phyloP scores from a whole-genome alignment of 2,113 vertebrate species.

The Urocynchramus pylzowi region DNA sequence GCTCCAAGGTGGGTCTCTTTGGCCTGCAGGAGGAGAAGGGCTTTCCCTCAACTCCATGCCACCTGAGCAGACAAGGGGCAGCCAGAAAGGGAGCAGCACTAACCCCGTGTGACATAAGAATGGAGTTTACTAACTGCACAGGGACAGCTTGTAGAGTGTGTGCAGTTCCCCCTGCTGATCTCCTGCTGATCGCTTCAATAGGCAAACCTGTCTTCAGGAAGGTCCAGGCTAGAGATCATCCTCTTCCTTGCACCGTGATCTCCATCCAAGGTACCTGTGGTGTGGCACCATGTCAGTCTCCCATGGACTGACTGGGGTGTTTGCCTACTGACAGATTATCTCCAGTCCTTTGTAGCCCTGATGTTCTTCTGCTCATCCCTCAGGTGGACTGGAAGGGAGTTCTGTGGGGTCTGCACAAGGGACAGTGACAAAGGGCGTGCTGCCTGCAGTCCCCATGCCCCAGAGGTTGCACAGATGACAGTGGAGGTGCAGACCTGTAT shows the following conservation, averaged over 20 bases:
- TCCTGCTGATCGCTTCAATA: slow-evolving; percentile 71
- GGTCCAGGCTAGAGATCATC: slow-evolving; percentile 84
- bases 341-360: background rate
- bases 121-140: slow-evolving; percentile 50
- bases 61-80: background rate
- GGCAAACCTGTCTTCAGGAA: slow-evolving; percentile 86
- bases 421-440: background rate
- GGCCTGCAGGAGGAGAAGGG: background rate
- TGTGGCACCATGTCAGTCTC: fast-evolving
- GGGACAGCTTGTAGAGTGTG: background rate
- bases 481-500: background rate
- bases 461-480: background rate
- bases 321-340: background rate
- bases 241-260: slow-evolving; percentile 79
- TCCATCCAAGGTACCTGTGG: slow-evolving; percentile 78
- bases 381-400: background rate
- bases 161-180: slow-evolving; percentile 30
- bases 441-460: background rate
- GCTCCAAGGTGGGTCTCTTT: fast-evolving
- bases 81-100: background rate
- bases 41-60: background rate
- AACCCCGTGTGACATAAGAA: background rate
- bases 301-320: background rate
- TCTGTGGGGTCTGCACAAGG: background rate
- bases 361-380: background rate